Evolutionary conservation across 2,113 vertebrate species (phyloP).

Genomic region (Gadus chalcogrammus): DNA sequence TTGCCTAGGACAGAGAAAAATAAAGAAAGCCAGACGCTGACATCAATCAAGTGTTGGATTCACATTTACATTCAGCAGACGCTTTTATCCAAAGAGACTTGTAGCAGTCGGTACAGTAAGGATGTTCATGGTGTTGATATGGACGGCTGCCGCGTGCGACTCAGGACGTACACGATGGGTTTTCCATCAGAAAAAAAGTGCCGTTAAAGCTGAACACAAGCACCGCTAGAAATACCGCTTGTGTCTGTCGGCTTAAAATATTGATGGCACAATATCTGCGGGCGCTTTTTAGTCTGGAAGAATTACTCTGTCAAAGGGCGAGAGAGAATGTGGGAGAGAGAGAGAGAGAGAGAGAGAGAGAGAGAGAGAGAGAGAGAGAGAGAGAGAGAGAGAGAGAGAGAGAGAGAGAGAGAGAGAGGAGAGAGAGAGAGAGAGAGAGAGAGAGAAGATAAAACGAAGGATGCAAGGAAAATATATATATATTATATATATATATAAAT

Average conservation of each 20-base stretch:
- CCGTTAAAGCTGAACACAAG: constrained; percentile 52
- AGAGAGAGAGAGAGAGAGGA: background rate
- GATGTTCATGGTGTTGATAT: background rate
- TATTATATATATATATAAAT: constrained; percentile 12
- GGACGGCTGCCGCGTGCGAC: background rate
- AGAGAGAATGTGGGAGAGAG: background rate
- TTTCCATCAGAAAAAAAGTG: constrained; percentile 44
- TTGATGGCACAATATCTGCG: constrained; percentile 56
- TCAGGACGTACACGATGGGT: constrained; percentile 47
- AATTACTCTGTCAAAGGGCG: constrained; percentile 31
- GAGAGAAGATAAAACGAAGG: background rate
- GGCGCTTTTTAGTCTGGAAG: constrained; percentile 53
- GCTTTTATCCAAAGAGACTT: no score
- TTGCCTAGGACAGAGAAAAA: no score
- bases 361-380: background rate
- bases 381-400: background rate
- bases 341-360: background rate
- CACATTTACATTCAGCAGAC: no score
- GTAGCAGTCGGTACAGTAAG: no score
- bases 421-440: background rate
- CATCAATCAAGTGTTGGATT: no score
- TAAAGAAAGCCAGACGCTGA: no score
- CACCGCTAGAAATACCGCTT: constrained; percentile 50
- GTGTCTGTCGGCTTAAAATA: constrained; percentile 60
- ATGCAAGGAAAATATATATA: constrained; percentile 4